Base-by-base conservation (phyloP, 53 echinoderm and acorn worm species). In the Actinopyga echinites region DNA sequence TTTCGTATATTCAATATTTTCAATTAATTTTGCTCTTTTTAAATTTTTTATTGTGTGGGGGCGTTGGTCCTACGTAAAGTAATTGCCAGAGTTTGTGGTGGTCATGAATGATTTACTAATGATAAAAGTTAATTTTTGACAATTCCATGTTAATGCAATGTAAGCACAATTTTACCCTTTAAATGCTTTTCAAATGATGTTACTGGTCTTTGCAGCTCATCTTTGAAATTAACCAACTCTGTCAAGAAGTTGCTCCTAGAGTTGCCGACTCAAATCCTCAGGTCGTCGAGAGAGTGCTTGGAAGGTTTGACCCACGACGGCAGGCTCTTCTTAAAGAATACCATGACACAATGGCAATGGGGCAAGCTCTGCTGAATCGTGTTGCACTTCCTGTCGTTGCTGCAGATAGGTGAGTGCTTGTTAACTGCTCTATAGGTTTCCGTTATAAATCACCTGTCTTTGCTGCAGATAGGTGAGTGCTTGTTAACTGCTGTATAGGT, bases 311-410 rank as follows among this genome's bases (percentile, higher is more conserved):
- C 40, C 90, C 90, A 21, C 83, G 89, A 59, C 79, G 89, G 31
- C 87, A 91, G 34, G 83, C 84, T 5, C 71, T 93, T 53, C 69
- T 93, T 19, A 89, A 87, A 57, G 87, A 90, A n/a, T 91, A 89
- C 75, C 29, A n/a, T 25, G 95, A 95, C 11, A 88, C 95, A 25
- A 65, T 89, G 86, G 83, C 93, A 1, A 93, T 95, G 95, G 95
- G 95, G 11, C 92, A 89, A 56, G 95, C 95, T 19, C 79, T 95
- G 56, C 80, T 95, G 30, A 93, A 93, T 64, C 83, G 95, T 13
- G 82, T 95, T 30, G 82, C 91, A 22, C 82, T 93, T 29, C 93
- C 95, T 8, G 77, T 93, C 29, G 85, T 89, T 49, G 91, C 93
- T 23, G 85, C 95, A 13, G 89, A 93, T 64, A 95, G 95, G 95